Conservation (phyloP, 2,113 vertebrate species). For the Seriola aureovittata region DNA sequence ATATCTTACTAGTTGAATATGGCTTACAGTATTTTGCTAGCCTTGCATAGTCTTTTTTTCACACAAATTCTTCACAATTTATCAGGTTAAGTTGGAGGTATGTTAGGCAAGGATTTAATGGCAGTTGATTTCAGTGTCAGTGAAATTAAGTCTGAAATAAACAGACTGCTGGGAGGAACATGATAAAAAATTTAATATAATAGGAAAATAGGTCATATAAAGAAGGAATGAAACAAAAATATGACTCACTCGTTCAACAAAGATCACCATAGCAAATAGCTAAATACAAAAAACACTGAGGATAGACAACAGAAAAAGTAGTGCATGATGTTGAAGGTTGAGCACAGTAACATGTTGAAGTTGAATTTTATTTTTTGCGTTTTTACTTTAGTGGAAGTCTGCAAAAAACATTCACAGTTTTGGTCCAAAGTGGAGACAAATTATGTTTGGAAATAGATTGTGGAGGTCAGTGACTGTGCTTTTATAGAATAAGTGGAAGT, state of each 20-base stretch:
- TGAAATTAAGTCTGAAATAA: neutral
- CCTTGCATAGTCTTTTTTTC: neutral
- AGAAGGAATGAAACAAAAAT: neutral
- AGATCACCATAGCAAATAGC: neutral
- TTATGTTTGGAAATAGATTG: neutral
- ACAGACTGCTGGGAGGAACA: constrained; percentile 1
- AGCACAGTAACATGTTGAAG: neutral
- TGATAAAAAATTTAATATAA: neutral
- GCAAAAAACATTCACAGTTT: neutral
- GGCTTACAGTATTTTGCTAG: neutral
- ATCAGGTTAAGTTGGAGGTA: no score
- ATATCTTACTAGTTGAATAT: neutral
- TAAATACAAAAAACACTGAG: neutral
- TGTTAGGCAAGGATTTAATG: neutral
- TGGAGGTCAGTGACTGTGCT: neutral
- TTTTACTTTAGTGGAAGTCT: neutral
- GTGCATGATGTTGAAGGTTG: neutral
- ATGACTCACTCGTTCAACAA: neutral
- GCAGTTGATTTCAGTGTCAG: neutral
- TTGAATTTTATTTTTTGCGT: neutral
- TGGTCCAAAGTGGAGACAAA: neutral
- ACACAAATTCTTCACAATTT: neutral
- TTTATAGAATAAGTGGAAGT: constrained; percentile 4
- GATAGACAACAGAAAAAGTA: neutral
- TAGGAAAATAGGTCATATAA: constrained; percentile 3